Conservation (phyloP, 2,797 vertebrate species). For the Hippoglossus hippoglossus region DNA sequence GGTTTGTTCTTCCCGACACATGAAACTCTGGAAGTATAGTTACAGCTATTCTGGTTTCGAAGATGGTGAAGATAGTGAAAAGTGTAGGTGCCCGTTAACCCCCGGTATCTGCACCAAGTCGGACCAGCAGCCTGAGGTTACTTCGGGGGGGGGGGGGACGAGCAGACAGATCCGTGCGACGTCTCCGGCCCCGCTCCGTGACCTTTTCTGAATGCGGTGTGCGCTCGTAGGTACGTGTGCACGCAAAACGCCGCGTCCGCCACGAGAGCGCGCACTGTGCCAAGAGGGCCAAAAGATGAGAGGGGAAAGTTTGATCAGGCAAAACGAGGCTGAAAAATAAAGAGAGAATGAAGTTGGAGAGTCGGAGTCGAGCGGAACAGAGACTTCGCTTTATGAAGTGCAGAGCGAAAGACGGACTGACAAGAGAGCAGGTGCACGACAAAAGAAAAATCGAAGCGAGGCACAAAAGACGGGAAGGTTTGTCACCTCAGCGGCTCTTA, state of each 20-base stretch:
- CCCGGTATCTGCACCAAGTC: not conserved
- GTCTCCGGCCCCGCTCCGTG: constrained; percentile 33
- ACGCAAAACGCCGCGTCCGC: too few species aligned
- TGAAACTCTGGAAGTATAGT: not conserved
- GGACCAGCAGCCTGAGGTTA: constrained; percentile 36
- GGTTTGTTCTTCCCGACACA: not conserved
- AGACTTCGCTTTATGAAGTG: not conserved
- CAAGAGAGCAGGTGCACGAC: constrained; percentile 14
- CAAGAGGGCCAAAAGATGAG: too few species aligned
- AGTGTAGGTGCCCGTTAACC: not conserved
- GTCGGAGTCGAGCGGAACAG: not conserved
- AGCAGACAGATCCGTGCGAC: constrained; percentile 47
- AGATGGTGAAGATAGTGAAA: too few species aligned
- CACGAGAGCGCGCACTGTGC: too few species aligned
- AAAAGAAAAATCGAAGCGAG: constrained; percentile 24
- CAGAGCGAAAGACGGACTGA: not conserved
- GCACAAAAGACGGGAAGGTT: not conserved
- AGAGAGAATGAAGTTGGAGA: too few species aligned
- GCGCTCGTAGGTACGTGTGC: not conserved
- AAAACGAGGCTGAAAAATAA: too few species aligned
- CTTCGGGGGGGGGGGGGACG: constrained; percentile 46
- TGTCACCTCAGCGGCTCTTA: not conserved
- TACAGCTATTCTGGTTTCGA: not conserved
- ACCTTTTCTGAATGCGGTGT: constrained; percentile 39
- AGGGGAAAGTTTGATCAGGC: too few species aligned